Evolutionary conservation across 2,888 invertebrate genomes (phyloP).

Genomic region (Plemyria rubiginata): DNA sequence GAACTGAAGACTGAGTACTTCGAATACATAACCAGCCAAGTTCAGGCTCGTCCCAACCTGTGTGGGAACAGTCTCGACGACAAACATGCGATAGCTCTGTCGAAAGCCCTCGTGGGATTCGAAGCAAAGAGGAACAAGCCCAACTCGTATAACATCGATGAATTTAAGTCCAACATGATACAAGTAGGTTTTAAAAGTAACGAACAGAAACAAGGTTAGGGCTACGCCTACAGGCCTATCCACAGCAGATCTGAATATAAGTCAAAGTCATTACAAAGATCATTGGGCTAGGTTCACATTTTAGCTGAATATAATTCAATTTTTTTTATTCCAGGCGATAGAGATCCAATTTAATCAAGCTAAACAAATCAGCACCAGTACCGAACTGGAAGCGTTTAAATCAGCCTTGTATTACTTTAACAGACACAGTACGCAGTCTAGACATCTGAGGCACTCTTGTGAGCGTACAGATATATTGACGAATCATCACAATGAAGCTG

Average conservation of each 20-base stretch:
- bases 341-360: conserved; percentile 16
- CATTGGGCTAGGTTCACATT: no score
- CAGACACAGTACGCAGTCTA: background rate
- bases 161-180: conserved; percentile 19
- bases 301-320: no score
- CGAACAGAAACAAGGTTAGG: background rate
- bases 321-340: conserved; percentile 16
- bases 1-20: conserved; percentile 23
- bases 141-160: conserved; percentile 13
- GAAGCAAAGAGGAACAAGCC: conserved; percentile 22
- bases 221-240: no score
- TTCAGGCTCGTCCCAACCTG: conserved; percentile 9
- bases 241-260: no score
- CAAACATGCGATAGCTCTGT: conserved; percentile 12
- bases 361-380: conserved; percentile 9
- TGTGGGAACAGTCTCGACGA: conserved; percentile 14
- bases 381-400: conserved; percentile 9
- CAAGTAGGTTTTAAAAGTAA: conserved; percentile 12
- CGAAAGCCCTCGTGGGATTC: conserved; percentile 12
- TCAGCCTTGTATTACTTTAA: conserved; percentile 5
- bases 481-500: conserved; percentile 3
- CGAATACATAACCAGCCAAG: conserved; percentile 19
- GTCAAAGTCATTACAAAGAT: no score
- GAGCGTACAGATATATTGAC: background rate
- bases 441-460: conserved; percentile 2